phyloP scores from a whole-genome alignment of 1,140 invertebrate species.

The Drosophila teissieri region DNA sequence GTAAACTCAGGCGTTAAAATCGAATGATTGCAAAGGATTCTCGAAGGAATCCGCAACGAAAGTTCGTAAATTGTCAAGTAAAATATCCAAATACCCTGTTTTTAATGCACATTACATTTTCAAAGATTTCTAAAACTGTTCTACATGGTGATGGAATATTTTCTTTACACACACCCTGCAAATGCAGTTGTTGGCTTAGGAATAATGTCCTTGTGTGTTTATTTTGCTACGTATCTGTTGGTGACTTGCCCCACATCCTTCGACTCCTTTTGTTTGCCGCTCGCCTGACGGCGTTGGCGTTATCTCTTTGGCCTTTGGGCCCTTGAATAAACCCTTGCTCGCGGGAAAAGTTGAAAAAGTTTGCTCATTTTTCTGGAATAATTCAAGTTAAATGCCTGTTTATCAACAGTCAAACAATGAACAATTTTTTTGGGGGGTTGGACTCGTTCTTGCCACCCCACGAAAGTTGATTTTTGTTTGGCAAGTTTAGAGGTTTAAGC shows the following conservation, averaged over 20 bases:
- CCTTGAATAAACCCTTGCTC: background rate
- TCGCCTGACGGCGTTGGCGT: background rate
- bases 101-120: background rate
- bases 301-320: conserved; percentile 9
- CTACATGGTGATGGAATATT: no score
- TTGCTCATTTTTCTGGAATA: conserved; percentile 43
- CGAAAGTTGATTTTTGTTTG: background rate
- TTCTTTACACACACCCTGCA: background rate
- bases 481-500: conserved; percentile 35
- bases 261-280: background rate
- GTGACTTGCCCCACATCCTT: background rate
- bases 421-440: background rate
- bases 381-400: conserved; percentile 70
- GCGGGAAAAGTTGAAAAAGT: conserved; percentile 9
- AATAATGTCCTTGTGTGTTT: conserved; percentile 2
- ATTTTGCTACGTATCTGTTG: background rate
- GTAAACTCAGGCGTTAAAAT: conserved; percentile 5
- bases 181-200: conserved; percentile 1
- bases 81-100: background rate
- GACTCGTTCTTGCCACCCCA: background rate
- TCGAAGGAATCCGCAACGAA: background rate
- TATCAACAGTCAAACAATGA: conserved; percentile 65
- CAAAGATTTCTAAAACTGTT: background rate
- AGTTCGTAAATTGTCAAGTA: background rate
- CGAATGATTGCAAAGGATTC: conserved; percentile 5